Evolutionary conservation across 1,140 invertebrate species (phyloP), one percentile per base, ranked within the genome.

Genomic region (Hyles euphorbiae): DNA sequence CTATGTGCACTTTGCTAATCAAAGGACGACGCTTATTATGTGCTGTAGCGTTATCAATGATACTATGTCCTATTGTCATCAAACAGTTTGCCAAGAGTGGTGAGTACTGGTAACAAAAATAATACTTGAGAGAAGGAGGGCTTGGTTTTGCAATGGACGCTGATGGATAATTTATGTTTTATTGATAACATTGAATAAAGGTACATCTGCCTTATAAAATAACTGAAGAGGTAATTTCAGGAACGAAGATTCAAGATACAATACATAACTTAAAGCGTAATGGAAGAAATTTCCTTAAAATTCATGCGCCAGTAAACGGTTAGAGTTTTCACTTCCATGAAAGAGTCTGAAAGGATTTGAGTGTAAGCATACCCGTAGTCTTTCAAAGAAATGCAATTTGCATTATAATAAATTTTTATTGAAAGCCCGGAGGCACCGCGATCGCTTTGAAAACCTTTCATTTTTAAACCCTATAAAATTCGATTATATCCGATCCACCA

Each of bases 391-490:
- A 82, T 80, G 81, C 83, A 83, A 86, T 86, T 86, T 86, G 78
- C 81, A 83, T 86, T 77, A 83, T 78, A 86, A 86, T 86, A 83
- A 75, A 83, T 81, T 78, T 79, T 81, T 83, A 82, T 81, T 79
- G 78, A 74, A 76, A 74, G 67, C 60, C 65, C 66, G 68, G 56
- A 69, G 64, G 73, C 70, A 63, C 53, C 56, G 53, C 67, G 69
- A 78, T 78, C 73, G 74, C 65, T 72, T 71, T 70, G 68, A 74
- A 67, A 74, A 74, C 71, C 68, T 54, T 67, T 53, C 63, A 74
- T 70, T 72, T 73, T 78, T 70, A 71, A 77, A 69, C 54, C 72
- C 64, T 66, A 63, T 76, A 64, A 67, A 68, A 64, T 67, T 54
- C 53, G 22, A 54, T 44, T 54, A 40, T 40, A 40, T 40, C 36